Conservation (phyloP, 2,113 vertebrate species). For the Gopherus evgoodei region DNA sequence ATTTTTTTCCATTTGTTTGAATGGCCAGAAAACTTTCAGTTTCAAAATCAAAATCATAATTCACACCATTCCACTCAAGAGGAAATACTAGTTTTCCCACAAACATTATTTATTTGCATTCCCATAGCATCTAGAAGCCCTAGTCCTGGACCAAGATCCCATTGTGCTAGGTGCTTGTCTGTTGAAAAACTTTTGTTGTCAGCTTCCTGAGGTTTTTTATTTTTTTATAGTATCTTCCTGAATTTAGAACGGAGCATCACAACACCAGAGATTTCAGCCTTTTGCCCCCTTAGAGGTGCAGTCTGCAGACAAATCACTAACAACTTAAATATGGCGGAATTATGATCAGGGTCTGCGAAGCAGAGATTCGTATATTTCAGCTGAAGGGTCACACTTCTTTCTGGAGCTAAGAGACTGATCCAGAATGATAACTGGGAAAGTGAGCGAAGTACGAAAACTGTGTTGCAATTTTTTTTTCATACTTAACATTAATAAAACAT, state of each 20-base stretch:
- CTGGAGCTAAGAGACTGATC: background rate
- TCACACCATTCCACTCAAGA: background rate
- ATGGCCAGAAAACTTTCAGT: background rate
- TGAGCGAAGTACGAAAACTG: background rate
- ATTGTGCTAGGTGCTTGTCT: background rate
- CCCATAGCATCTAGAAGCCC: too few species aligned
- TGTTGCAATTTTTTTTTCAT: background rate
- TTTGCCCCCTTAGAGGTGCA: background rate
- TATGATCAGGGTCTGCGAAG: background rate
- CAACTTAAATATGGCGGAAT: background rate
- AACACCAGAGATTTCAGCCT: background rate
- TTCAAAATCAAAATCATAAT: background rate
- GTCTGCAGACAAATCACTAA: background rate
- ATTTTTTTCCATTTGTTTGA: background rate
- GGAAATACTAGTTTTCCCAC: background rate
- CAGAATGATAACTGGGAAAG: background rate
- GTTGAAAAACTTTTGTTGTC: background rate
- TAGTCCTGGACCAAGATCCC: too few species aligned
- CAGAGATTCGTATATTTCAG: background rate
- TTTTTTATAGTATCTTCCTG: background rate
- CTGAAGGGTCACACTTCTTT: background rate
- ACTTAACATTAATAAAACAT: background rate
- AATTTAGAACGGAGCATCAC: background rate
- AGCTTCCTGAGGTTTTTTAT: too few species aligned
- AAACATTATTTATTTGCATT: background rate